A percentile compares a stretch with the other conserved stretches of the same genome.
Conservation (phyloP, 2,888 invertebrate genomes). For the Flexamia atlantica region DNA sequence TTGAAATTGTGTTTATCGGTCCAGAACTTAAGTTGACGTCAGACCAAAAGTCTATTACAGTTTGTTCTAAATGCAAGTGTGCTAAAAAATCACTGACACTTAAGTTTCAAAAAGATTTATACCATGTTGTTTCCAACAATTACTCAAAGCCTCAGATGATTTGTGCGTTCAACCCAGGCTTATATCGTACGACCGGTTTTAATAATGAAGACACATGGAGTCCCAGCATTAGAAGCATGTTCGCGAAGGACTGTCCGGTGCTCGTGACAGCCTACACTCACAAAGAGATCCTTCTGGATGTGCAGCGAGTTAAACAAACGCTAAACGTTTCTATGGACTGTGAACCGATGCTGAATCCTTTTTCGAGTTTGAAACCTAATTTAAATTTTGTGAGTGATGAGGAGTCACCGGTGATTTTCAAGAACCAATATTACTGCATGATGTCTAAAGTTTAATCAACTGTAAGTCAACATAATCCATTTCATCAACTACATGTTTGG, state of each 20-base stretch:
- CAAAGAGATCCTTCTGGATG: constrained; percentile 81
- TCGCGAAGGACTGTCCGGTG: constrained; percentile 78
- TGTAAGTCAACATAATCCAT: no score
- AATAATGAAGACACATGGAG: constrained; percentile 83
- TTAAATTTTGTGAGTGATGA: constrained; percentile 87
- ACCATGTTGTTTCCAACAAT: constrained; percentile 73
- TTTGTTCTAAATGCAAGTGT: constrained; percentile 76
- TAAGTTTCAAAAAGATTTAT: constrained; percentile 75
- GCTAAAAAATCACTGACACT: constrained; percentile 77
- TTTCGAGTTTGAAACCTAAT: constrained; percentile 83
- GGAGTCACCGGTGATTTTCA: constrained; percentile 83
- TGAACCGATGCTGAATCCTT: constrained; percentile 80
- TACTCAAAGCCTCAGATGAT: constrained; percentile 74
- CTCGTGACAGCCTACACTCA: constrained; percentile 83
- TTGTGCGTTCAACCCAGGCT: constrained; percentile 85
- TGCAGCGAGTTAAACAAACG: constrained; percentile 78
- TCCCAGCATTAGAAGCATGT: constrained; percentile 79
- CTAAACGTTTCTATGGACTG: constrained; percentile 76
- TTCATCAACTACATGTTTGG: no score
- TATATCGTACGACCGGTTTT: constrained; percentile 82
- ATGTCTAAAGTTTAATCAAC: constrained; percentile 13
- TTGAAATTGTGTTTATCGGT: constrained; percentile 81
- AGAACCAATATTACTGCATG: constrained; percentile 78
- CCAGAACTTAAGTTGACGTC: constrained; percentile 77
- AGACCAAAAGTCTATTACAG: constrained; percentile 71